Base-by-base conservation (phyloP, 2,888 invertebrate species). In the Brachycybe producta region DNA sequence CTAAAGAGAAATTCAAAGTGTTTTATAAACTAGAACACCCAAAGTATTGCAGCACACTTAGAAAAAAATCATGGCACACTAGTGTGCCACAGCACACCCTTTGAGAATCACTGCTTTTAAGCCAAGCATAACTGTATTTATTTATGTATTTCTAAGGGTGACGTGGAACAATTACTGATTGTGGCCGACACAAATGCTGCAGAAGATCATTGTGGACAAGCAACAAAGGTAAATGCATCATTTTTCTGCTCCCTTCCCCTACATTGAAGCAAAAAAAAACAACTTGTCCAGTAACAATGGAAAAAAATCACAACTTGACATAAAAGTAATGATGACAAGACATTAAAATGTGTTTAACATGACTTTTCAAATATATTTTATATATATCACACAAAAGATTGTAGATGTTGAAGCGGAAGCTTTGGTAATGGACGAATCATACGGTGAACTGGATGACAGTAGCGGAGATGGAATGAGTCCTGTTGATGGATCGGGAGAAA, bases 141-240 rank as follows among this genome's bases (percentile, higher is more conserved):
- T 42, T 42, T 28, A 21, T 30, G 13, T 46, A 21, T 38, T 45
- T 27, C 24, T 44, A 19, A 52, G 52, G 52, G 52, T 17, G 48
- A 49, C 23, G 28, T 52, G 11, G 52, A 52, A 34, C 52, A 52
- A 27, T 24, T 52, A 23, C 15, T 49, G 15, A 46, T 52, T 17
- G 28, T 30, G 17, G 21, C 49, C 1, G 48, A 49, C 38, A 34
- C 52, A 15, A 43, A 24, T 35, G 49, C 41, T 21, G 52, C 49
- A 11, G 32, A 35, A 28, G 43, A 52, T 1, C 52, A 52, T 21
- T 52, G 52, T 30, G 49, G 52, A 23, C 26, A 30, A n/a, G 34
- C 40, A 2, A 45, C 30, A 38, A 38, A 21, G 38, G 47, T 47
- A 34, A 46, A 15, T 3, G 13, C 17, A 28, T 8, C 17, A 4